Percentiles rank a stretch among this genome's conserved stretches.
These are phyloP conservation scores for Neosilurus hyrtlii DNA, from an alignment of 2,797 vertebrate genomes.

Conservation along the genomic window DNA sequence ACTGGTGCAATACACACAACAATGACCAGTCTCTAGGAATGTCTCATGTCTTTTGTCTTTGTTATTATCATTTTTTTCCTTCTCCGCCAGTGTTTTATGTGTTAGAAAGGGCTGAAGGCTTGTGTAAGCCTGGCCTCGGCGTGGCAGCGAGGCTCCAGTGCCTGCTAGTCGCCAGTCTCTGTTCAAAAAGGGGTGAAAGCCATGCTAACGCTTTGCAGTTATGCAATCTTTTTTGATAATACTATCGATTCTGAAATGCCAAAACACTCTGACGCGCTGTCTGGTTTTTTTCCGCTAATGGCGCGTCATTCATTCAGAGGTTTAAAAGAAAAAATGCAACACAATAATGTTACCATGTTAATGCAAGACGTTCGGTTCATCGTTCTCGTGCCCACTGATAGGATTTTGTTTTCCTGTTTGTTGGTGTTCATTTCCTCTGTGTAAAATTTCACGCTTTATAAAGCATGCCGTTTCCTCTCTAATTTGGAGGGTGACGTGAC, in stretches of 20 bases:
- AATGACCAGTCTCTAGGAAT: conserved; percentile 38
- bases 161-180: conserved; percentile 37
- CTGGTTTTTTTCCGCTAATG: conserved; percentile 8
- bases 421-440: conserved; percentile 45
- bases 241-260: conserved; percentile 51
- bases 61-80: not conserved
- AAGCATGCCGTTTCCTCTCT: conserved; percentile 62
- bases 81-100: conserved; percentile 16
- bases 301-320: conserved; percentile 25
- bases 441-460: conserved; percentile 50
- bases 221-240: conserved; percentile 55
- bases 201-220: conserved; percentile 54
- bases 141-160: conserved; percentile 29
- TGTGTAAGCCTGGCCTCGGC: conserved; percentile 35
- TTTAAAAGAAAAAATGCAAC: not conserved
- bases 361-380: conserved; percentile 34
- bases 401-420: conserved; percentile 30
- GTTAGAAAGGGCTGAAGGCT: conserved; percentile 36
- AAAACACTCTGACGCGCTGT: conserved; percentile 45
- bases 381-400: conserved; percentile 35
- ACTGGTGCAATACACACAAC: conserved; percentile 44
- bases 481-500: conserved; percentile 48
- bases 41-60: not conserved
- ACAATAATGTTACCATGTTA: not conserved
- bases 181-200: conserved; percentile 51